Conservation (phyloP, 2,113 vertebrate species). For the Sylvietta virens region DNA sequence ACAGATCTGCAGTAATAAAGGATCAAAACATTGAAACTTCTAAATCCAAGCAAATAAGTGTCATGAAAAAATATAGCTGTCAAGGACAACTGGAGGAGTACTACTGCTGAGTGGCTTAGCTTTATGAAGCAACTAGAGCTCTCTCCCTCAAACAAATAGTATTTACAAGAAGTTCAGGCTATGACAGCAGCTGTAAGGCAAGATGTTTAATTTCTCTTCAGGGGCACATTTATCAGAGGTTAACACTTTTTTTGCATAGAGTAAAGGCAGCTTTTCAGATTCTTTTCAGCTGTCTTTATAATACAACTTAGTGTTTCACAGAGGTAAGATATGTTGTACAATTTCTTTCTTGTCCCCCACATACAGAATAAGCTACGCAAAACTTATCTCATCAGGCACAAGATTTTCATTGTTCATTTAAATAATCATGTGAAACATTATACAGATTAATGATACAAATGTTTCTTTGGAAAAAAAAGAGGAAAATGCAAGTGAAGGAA, state of each 20-base stretch:
- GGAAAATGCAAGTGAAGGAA: neutral
- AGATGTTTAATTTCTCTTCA: constrained; percentile 37
- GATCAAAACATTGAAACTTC: neutral
- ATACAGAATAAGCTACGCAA: neutral
- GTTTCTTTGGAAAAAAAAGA: neutral
- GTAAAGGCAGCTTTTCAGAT: neutral
- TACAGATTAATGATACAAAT: neutral
- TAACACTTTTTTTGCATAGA: neutral
- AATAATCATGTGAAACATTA: neutral
- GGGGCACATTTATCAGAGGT: constrained; percentile 3
- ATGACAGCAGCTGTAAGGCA: constrained; percentile 4
- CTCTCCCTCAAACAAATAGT: neutral
- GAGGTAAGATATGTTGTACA: neutral
- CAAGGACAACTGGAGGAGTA: neutral
- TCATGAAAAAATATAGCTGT: neutral
- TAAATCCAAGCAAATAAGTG: neutral
- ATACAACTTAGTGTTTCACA: neutral
- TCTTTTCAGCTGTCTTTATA: neutral
- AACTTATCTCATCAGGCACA: neutral
- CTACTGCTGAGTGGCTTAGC: neutral
- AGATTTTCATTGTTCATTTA: neutral
- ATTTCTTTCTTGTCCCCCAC: neutral
- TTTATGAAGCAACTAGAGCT: neutral
- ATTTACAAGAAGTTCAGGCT: neutral
- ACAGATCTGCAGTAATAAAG: neutral